These are phyloP conservation scores for Apostichopus japonicus DNA, from an alignment of 35 echinoderm and acorn worm genomes.

Conservation along the genomic window DNA sequence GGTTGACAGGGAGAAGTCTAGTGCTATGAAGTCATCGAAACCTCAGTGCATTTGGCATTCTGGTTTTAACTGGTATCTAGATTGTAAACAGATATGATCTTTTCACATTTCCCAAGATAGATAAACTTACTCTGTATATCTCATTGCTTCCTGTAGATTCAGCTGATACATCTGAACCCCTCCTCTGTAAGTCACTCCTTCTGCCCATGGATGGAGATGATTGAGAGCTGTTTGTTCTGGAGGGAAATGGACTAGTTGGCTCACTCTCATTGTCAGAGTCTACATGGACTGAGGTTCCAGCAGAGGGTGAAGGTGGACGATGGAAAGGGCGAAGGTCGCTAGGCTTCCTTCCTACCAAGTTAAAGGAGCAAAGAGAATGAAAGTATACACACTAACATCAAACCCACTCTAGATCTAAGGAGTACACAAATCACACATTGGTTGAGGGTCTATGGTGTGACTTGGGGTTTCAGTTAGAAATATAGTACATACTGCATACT, in stretches of 20 bases:
- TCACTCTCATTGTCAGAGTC: constrained; percentile 96
- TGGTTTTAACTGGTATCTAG: no score
- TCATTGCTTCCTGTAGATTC: constrained; percentile 84
- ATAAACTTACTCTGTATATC: constrained; percentile 72
- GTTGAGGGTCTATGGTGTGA: not conserved
- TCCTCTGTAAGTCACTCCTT: constrained; percentile 62
- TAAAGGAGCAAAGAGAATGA: not conserved
- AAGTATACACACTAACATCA: no score
- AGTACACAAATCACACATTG: not conserved
- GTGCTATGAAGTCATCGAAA: no score
- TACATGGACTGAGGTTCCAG: constrained; percentile 13
- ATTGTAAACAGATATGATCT: no score
- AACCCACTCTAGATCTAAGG: not conserved
- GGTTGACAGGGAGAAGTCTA: no score
- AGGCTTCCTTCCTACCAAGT: constrained; percentile 56
- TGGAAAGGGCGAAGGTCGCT: constrained; percentile 43
- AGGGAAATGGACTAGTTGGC: constrained; percentile 76
- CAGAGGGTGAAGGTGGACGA: constrained; percentile 60
- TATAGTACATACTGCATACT: not conserved
- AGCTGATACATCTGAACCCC: constrained; percentile 76
- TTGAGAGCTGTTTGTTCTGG: constrained; percentile 75
- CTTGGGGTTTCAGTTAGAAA: not conserved
- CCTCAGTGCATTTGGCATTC: no score
- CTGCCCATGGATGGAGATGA: constrained; percentile 63
- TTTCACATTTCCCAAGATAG: not conserved